Base-by-base conservation (phyloP, 2,888 invertebrate genomes). In the Mactromeris polynyma region DNA sequence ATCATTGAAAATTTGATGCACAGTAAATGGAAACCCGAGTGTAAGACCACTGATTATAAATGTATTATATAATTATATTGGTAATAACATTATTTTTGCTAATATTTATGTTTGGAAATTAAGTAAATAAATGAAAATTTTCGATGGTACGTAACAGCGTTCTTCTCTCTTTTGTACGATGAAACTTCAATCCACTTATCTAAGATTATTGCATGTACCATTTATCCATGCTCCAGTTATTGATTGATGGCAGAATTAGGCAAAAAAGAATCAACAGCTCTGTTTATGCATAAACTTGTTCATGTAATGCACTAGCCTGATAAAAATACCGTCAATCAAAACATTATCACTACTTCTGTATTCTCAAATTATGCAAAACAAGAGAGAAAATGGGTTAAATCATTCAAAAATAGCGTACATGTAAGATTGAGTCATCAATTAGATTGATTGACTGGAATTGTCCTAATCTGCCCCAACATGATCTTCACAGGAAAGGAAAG, bases 391-490 rank as follows among this genome's bases (percentile, higher is more conserved):
- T 26, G 58, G 11, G 0, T 64, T n/a, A 21, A 64, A 26, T 64
- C 58, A 64, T 64, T 64, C n/a, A 64, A 6, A 6, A 64, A 64
- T 64, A 26, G 3, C 58, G 26, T 64, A 64, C 58, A 64, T 64
- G 46, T 46, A n/a, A 7, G 33, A 33, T 73, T 73, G 73, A 36
- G 73, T 73, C 73, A 73, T 73, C 73, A 33, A 33, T 73, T 36
- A 73, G 31, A 33, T 73, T 73, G 73, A 73, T 73, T 73, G 73
- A 73, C 73, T 73, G 19, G 17, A 73, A 33, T 26, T 14, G 73
- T 36, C 73, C 33, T 73, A 73, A 73, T 33, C 73, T 73, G 33
- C 36, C 33, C 73, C 73, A 73, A 36, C 73, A 33, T 73, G 33
- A 17, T 36, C 73, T 73, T 73, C 19, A 36, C 36, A 17, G 73